These are phyloP conservation scores for Myotis lucifugus DNA, from an alignment of 2,113 vertebrate genomes.

Conservation along the genomic window DNA sequence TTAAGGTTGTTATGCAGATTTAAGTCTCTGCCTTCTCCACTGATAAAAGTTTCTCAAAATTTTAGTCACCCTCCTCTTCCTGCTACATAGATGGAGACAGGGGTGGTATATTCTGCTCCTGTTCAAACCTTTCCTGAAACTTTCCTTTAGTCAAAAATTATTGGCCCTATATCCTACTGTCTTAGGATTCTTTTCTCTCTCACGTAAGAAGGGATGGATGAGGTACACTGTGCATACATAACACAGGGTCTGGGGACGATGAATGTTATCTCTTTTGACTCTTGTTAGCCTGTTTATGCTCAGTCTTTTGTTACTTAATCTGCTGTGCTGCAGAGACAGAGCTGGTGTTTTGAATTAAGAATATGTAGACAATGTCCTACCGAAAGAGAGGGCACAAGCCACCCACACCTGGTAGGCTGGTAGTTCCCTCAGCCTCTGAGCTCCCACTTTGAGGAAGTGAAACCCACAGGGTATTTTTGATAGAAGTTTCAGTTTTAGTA, in stretches of 20 bases:
- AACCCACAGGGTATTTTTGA: background rate
- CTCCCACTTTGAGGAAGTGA: background rate
- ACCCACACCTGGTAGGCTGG: background rate
- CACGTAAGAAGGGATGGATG: background rate
- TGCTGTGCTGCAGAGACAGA: background rate
- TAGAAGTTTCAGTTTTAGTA: background rate
- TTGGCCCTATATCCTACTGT: background rate
- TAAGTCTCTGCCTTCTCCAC: background rate
- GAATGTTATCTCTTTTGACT: background rate
- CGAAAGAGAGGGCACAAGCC: background rate
- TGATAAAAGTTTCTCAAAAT: background rate
- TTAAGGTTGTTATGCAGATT: background rate
- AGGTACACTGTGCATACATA: accelerated
- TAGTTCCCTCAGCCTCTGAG: background rate
- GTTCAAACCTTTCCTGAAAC: background rate
- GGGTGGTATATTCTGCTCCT: background rate
- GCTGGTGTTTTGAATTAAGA: background rate
- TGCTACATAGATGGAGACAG: background rate
- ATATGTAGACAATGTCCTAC: background rate
- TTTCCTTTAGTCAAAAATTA: slow-evolving; percentile 15
- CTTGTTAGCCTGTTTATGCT: background rate
- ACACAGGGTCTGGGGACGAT: background rate
- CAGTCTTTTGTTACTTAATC: background rate
- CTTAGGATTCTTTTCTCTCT: background rate
- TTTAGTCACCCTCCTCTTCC: background rate